A percentile compares a stretch with the other conserved stretches of the same genome.
Evolutionary conservation across 2,888 invertebrate genomes (phyloP).

Genomic region (Charanyca ferruginea): DNA sequence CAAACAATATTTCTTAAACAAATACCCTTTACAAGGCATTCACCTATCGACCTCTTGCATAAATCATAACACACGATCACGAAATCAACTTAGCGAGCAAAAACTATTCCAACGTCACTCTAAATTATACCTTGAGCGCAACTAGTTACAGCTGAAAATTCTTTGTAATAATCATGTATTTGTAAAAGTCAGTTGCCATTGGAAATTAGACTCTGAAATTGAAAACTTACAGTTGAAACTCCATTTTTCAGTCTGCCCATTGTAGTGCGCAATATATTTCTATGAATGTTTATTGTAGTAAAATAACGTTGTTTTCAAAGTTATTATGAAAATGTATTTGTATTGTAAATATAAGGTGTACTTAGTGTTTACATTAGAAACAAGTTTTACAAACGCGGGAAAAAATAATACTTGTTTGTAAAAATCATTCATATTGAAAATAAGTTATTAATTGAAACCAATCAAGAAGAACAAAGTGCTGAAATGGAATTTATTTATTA

Average conservation of each 20-base stretch:
- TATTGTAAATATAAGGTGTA: conserved; percentile 37
- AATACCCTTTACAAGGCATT: conserved; percentile 55
- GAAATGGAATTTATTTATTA: too few species aligned
- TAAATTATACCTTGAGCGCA: conserved; percentile 21
- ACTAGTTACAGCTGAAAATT: conserved; percentile 34
- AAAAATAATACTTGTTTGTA: conserved; percentile 1
- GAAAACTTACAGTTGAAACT: conserved; percentile 10
- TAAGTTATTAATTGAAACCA: too few species aligned
- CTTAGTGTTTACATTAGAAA: conserved; percentile 16
- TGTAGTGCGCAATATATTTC: conserved; percentile 33
- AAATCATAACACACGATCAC: conserved; percentile 61
- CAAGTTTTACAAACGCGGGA: not conserved
- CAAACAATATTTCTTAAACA: conserved; percentile 18
- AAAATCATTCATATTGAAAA: too few species aligned
- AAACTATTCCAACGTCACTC: conserved; percentile 31
- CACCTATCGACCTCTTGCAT: conserved; percentile 63
- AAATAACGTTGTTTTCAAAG: conserved; percentile 40
- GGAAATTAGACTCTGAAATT: conserved; percentile 30
- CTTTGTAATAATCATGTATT: conserved; percentile 16
- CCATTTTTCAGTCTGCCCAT: conserved; percentile 7
- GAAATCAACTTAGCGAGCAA: conserved; percentile 49
- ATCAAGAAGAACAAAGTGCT: too few species aligned
- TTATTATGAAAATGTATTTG: conserved; percentile 43
- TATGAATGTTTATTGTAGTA: conserved; percentile 40
- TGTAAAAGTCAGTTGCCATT: conserved; percentile 13